Conservation (phyloP, 1,140 invertebrate species). For the Scaptomyza graminum region DNA sequence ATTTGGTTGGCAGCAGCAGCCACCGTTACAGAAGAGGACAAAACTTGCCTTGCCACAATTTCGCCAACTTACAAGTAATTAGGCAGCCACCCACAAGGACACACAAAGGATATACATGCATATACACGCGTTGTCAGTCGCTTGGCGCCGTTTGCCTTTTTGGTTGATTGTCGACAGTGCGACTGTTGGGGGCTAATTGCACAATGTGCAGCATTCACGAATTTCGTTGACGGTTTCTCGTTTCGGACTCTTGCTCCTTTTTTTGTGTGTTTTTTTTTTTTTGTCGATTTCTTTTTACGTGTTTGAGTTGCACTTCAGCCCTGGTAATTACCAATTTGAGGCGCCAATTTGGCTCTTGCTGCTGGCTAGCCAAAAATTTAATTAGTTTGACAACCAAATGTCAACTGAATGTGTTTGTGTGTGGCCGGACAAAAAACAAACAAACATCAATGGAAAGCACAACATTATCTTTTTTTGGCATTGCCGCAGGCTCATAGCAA, state of each 20-base stretch:
- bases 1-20: constrained; percentile 58
- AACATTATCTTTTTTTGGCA: constrained; percentile 17
- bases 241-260: constrained; percentile 13
- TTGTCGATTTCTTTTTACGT: constrained; percentile 65
- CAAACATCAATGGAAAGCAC: constrained; percentile 9
- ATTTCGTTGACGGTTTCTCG: constrained; percentile 10
- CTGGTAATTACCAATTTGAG: constrained; percentile 78
- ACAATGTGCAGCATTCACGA: constrained; percentile 48
- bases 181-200: constrained; percentile 65
- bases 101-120: constrained; percentile 46
- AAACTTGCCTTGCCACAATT: constrained; percentile 70
- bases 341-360: constrained; percentile 74
- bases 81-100: constrained; percentile 54
- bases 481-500: constrained; percentile 65
- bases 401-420: constrained; percentile 21
- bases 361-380: constrained; percentile 72
- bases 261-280: constrained; percentile 7
- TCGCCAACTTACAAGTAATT: constrained; percentile 82
- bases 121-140: constrained; percentile 63
- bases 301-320: constrained; percentile 77
- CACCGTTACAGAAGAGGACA: constrained; percentile 14
- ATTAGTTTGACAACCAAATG: constrained; percentile 79
- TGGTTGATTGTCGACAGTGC: constrained; percentile 72
- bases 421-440: constrained; percentile 13
- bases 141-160: constrained; percentile 56